Percentiles rank a stretch among this genome's conserved stretches.
Conservation (phyloP, 2,888 invertebrate genomes). For the Nymphalis c-album region DNA sequence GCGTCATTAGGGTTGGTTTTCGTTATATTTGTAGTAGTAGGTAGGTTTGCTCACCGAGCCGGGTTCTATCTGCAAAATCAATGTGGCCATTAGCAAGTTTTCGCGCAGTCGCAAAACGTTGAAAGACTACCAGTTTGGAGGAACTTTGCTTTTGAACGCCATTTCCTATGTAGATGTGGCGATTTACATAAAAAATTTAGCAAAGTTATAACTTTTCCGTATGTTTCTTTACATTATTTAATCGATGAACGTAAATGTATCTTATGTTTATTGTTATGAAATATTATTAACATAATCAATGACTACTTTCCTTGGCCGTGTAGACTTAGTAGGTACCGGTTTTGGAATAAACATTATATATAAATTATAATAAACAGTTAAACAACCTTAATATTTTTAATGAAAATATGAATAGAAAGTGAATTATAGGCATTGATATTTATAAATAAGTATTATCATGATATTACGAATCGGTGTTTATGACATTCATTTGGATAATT, state of each 20-base stretch:
- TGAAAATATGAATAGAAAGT: background rate
- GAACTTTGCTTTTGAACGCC: constrained; percentile 30
- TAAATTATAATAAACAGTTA: background rate
- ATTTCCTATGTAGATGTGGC: constrained; percentile 37
- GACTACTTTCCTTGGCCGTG: background rate
- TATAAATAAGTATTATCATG: too few relatives aligned
- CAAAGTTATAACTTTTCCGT: constrained; percentile 10
- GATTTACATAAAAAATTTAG: constrained; percentile 20
- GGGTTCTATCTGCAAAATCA: constrained; percentile 82
- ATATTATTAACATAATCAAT: constrained; percentile 1
- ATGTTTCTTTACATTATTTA: constrained; percentile 9
- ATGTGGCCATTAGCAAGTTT: constrained; percentile 81
- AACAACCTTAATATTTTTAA: background rate
- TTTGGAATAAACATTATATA: background rate
- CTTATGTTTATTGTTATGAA: background rate
- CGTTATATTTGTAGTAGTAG: constrained; percentile 43
- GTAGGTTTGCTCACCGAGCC: constrained; percentile 77
- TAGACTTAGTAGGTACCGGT: constrained; percentile 4
- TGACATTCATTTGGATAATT: too few relatives aligned
- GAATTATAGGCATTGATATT: background rate
- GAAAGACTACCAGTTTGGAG: constrained; percentile 64
- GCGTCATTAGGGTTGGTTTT: constrained; percentile 5
- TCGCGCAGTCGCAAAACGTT: constrained; percentile 79
- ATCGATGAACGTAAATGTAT: background rate
- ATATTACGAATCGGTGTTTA: too few relatives aligned